Percentiles rank a stretch among this genome's conserved stretches.
These are phyloP conservation scores for Ameiurus melas DNA, from an alignment of 2,113 vertebrate species.

Conservation along the genomic window DNA sequence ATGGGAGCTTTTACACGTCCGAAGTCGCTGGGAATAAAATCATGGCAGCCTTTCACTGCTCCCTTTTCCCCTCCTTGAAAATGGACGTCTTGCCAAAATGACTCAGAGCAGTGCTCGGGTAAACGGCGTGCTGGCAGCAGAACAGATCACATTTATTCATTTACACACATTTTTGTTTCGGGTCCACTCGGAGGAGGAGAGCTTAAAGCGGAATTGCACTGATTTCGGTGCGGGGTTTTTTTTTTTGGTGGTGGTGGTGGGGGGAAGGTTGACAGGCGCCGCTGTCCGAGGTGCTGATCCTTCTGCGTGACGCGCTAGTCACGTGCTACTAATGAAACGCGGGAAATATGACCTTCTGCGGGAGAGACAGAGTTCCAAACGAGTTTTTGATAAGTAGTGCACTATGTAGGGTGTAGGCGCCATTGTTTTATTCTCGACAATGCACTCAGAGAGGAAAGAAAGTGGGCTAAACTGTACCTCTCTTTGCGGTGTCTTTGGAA, in stretches of 20 bases:
- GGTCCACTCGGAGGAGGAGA: slow-evolving; percentile 5
- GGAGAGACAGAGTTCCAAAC: neutral
- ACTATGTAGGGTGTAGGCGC: neutral
- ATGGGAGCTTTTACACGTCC: neutral
- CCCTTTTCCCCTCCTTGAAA: slow-evolving; percentile 63
- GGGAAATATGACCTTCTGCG: slow-evolving; percentile 59
- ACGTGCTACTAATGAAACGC: slow-evolving; percentile 58
- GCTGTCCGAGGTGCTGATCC: slow-evolving; percentile 77
- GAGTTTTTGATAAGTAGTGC: neutral
- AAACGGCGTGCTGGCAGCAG: slow-evolving; percentile 65
- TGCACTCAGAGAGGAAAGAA: neutral
- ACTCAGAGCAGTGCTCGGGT: slow-evolving; percentile 74
- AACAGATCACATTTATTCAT: slow-evolving; percentile 28
- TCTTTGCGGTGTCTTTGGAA: neutral
- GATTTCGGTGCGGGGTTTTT: slow-evolving; percentile 24
- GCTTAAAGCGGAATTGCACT: slow-evolving; percentile 44
- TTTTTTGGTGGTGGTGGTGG: too few species aligned
- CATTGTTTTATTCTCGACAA: neutral
- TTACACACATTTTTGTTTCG: slow-evolving; percentile 33
- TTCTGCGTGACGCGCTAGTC: slow-evolving; percentile 60
- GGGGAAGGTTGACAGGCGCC: slow-evolving; percentile 59
- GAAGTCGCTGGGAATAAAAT: slow-evolving; percentile 53
- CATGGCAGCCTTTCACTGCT: slow-evolving; percentile 53
- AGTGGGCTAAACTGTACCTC: neutral
- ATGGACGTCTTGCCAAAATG: slow-evolving; percentile 71